Conservation (phyloP, 2,113 vertebrate genomes). For the Vombatus ursinus region DNA sequence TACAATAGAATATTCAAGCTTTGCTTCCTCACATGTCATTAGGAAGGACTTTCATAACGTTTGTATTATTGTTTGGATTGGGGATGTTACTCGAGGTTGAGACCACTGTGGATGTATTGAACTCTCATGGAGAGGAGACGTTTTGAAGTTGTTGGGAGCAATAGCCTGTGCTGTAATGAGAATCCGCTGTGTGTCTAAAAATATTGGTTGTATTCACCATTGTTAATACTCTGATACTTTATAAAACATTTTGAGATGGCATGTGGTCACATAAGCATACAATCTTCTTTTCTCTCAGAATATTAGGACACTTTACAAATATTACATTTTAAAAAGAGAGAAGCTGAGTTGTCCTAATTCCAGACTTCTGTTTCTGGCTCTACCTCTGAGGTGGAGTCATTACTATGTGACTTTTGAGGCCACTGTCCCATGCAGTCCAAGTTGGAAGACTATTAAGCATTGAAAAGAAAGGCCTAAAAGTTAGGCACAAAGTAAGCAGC, state of each 20-base stretch:
- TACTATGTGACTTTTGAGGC: background rate
- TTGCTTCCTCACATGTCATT: background rate
- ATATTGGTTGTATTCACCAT: background rate
- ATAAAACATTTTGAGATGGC: background rate
- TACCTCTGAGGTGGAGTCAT: background rate
- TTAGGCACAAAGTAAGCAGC: background rate
- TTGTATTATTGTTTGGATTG: background rate
- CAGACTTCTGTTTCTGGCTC: background rate
- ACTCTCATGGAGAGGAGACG: background rate
- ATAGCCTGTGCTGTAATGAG: constrained; percentile 16
- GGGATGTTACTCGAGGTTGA: background rate
- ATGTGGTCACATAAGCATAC: background rate
- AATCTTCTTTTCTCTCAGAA: constrained; percentile 20
- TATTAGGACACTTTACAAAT: background rate
- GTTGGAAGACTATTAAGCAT: background rate
- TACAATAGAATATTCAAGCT: background rate
- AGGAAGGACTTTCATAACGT: background rate
- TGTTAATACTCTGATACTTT: background rate
- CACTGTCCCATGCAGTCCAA: background rate
- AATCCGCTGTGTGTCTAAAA: background rate
- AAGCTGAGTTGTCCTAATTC: background rate
- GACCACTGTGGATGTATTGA: background rate
- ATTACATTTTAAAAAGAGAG: constrained; percentile 8
- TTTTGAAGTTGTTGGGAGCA: constrained; percentile 22
- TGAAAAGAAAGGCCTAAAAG: constrained; percentile 1